Conservation (phyloP, 2,113 vertebrate species). For the Chiloscyllium plagiosum region DNA sequence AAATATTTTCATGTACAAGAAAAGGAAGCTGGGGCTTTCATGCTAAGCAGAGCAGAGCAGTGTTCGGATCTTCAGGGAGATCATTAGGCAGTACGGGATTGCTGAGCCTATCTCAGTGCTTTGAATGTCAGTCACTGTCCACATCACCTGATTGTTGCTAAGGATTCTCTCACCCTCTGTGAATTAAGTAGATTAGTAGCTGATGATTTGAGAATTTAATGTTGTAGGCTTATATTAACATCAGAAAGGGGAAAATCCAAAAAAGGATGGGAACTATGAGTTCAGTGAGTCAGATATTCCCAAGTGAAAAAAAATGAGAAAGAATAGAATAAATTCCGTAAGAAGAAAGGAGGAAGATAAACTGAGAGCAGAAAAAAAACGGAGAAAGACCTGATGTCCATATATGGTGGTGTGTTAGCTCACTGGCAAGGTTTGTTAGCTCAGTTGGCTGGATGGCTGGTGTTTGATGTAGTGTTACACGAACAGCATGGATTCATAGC, state of each 20-base stretch:
- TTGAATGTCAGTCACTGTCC: not conserved
- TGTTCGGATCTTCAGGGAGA: conserved; percentile 14
- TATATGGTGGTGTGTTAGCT: not conserved
- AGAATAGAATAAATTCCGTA: not conserved
- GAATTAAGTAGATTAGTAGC: not conserved
- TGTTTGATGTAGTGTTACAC: too few relatives aligned
- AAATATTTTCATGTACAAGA: conserved; percentile 21
- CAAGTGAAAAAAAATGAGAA: not conserved
- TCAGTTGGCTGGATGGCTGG: too few relatives aligned
- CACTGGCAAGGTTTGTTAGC: too few relatives aligned
- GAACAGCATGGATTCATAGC: too few relatives aligned
- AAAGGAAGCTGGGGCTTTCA: conserved; percentile 20
- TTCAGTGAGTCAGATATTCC: not conserved
- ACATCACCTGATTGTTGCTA: not conserved
- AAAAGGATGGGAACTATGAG: not conserved
- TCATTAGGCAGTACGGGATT: not conserved
- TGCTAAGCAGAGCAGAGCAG: not conserved
- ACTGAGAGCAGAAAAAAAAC: not conserved
- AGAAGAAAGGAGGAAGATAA: not conserved
- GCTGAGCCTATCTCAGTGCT: not conserved
- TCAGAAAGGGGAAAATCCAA: not conserved
- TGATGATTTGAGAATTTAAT: not conserved
- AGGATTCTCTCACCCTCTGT: not conserved
- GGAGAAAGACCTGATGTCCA: not conserved
- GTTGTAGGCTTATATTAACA: not conserved